These are phyloP conservation scores for Hydrotaea diabolus DNA, from an alignment of 2,888 invertebrate genomes.

Conservation along the genomic window DNA sequence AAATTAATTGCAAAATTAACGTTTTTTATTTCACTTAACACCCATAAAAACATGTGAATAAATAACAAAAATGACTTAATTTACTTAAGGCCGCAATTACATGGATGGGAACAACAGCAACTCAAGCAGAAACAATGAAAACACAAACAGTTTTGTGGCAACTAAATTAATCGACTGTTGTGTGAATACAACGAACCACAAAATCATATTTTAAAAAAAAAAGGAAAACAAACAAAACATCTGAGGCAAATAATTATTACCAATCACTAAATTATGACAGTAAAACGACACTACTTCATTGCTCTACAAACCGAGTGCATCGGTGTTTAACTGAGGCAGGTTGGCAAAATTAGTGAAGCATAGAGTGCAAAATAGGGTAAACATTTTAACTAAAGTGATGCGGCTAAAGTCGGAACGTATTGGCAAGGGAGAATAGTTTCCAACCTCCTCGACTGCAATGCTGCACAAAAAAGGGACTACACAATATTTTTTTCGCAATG, in stretches of 20 bases:
- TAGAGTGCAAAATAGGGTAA: background rate
- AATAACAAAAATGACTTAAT: slow-evolving; percentile 34
- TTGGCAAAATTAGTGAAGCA: background rate
- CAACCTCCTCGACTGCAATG: too few relatives aligned
- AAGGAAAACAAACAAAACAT: background rate
- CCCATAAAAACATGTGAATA: slow-evolving; percentile 8
- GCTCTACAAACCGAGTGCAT: slow-evolving; percentile 23
- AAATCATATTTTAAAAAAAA: background rate
- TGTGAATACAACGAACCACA: background rate
- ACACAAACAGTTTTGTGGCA: background rate
- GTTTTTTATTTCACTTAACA: slow-evolving; percentile 29
- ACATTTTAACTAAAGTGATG: background rate
- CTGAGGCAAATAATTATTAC: too few relatives aligned
- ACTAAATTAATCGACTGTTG: background rate
- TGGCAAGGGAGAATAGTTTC: too few relatives aligned
- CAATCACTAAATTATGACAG: too few relatives aligned
- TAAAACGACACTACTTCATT: slow-evolving; percentile 1
- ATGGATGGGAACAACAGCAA: background rate
- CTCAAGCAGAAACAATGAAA: slow-evolving; percentile 19
- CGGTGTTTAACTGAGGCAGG: background rate
- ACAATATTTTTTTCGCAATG: too few relatives aligned
- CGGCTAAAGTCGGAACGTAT: too few relatives aligned
- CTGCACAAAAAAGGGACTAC: too few relatives aligned
- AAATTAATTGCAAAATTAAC: slow-evolving; percentile 12
- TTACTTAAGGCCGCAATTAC: slow-evolving; percentile 16